phyloP scores from a whole-genome alignment of 1,140 invertebrate species.

The Heliconius congener region DNA sequence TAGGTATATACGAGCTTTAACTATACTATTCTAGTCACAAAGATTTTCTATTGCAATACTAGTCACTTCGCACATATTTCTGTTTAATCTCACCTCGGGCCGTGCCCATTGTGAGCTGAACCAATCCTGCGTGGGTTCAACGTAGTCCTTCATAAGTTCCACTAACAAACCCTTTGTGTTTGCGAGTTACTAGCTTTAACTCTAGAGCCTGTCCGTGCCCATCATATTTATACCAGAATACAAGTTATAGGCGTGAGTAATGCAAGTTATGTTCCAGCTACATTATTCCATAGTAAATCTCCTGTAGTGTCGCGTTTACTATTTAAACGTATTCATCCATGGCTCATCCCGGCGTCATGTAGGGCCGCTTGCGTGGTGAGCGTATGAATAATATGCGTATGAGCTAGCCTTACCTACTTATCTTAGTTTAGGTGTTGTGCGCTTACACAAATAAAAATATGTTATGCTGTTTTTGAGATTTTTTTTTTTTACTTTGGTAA shows the following conservation, averaged over 20 bases:
- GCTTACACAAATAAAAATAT: background rate
- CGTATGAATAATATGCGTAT: constrained; percentile 70
- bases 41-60: background rate
- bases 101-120: constrained; percentile 29
- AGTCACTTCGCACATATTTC: constrained; percentile 21
- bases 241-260: constrained; percentile 73
- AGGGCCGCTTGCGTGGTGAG: constrained; percentile 65
- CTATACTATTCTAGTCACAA: background rate
- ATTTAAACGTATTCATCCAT: constrained; percentile 80
- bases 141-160: constrained; percentile 70
- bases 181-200: constrained; percentile 57
- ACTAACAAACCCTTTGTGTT: constrained; percentile 77
- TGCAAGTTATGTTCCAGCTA: constrained; percentile 70
- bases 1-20: background rate
- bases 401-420: constrained; percentile 33
- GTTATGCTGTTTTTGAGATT: too few relatives aligned
- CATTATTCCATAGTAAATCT: constrained; percentile 76
- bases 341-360: constrained; percentile 73
- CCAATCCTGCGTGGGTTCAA: constrained; percentile 56
- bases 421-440: constrained; percentile 18
- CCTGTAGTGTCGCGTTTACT: constrained; percentile 71
- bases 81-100: constrained; percentile 28
- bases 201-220: constrained; percentile 66
- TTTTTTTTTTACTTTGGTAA: too few relatives aligned
- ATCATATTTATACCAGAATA: constrained; percentile 69